Base-by-base conservation (phyloP, 2,797 vertebrate genomes). In the Pitangus sulphuratus region DNA sequence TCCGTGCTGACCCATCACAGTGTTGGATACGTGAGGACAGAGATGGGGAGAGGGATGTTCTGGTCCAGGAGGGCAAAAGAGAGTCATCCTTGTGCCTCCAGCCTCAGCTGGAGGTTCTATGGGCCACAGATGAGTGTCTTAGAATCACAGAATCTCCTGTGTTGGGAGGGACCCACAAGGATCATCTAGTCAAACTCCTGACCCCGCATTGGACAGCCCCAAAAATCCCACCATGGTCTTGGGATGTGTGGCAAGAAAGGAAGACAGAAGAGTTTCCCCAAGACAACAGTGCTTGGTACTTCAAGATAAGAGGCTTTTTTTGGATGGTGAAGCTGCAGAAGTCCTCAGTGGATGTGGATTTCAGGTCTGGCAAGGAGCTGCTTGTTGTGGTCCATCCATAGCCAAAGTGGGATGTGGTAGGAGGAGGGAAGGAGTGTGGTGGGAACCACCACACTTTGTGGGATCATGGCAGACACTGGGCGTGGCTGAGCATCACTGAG, bases 371-470 rank as follows among this genome's bases (percentile, higher is more conserved):
- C 60, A 53, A 77, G 56, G 35, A 71, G 48, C 71, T 69, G 47
- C 75, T 70, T 24, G 40, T 65, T 26, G 30, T 31, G 56, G 15
- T 30, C 21, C 10, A 3, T 47, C 71, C 11, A 3, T 4, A 22
- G 15, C 25, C 1, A 0, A 44, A 40, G 74, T 2, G 7, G 40
- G 56, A 15, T 31, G 39, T 0, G 6, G 42, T 19, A 14, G 45
- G 58, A 58, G 47, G 48, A 74, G 58, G 51, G 26, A 58, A 19
- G 47, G 65, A 51, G 33, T 18, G 3, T 7, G 19, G 37, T 69
- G 61, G 64, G 25, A 61, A 56, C 54, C 44, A 1, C 31, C 20
- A 7, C 2, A 4, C 37, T 39, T 1, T 1, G 0, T n/a, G 24
- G 51, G 44, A 22, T 40, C 64, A 6, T 12, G 4, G 9, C 53